Base-by-base conservation (phyloP, 2,797 vertebrate species). In the Calcarius lapponicus region DNA sequence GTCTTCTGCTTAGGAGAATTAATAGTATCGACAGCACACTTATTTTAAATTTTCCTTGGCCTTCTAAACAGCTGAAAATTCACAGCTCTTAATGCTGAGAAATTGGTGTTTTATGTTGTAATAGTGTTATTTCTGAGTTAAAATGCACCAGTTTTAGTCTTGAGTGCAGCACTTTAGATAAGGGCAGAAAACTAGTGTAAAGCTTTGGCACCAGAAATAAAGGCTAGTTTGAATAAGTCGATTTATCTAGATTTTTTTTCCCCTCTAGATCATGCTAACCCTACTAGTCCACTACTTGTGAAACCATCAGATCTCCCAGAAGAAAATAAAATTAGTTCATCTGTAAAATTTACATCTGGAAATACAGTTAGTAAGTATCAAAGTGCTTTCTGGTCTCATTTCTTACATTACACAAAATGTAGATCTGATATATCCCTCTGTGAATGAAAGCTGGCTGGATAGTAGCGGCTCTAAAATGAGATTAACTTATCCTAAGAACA, bases 241-340 rank as follows among this genome's bases (percentile, higher is more conserved):
- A 42, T 80, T 92, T 43, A 82, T 62, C 78, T 79, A 32, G 11
- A 43, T 61, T 89, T 92, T 48, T 90, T 95, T 95, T 93, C 92
- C 58, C 22, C 6, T 96, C 47, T 92, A 99, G 99, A 99, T 97
- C 98, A 99, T 94, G 98, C 98, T 87, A 99, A 99, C 97, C 99
- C 99, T 17, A 99, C 99, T 50, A 99, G 99, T 94, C 99, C 99
- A 21, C 97, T 99, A 80, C 98, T 99, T 95, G 97, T 98, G 65
- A 99, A 99, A 96, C 98, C 99, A 40, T 98, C 99, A 65, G 99
- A 99, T 92, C 98, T 99, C 91, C 98, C 98, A 6, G 99, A 99
- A 97, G 99, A 99, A 97, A 98, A 97, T 93, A 99, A 98, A 95
- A 97, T 99, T 57, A 97, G 98, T 83, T 96, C 98, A 74, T 98